Evolutionary conservation across 1,140 invertebrate species (phyloP), one percentile per base, ranked within the genome.

Genomic region (Pararge aegeria): DNA sequence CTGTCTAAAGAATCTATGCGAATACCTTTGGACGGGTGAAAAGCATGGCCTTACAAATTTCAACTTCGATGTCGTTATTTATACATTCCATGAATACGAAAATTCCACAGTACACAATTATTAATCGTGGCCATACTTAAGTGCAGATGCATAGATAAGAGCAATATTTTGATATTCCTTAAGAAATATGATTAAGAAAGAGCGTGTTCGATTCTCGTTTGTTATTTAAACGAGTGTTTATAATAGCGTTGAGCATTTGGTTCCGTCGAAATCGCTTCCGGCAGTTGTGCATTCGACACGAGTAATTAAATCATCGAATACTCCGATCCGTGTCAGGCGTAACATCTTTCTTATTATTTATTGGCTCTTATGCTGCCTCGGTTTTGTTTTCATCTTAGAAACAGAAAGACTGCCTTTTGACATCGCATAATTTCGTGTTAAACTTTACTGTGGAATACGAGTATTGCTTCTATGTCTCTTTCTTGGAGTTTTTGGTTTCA

Each of bases 201-300:
- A 49, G 46, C 55, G 30, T 48, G 46, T 49, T 49, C 44, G 16
- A 24, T 37, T 20, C 42, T 37, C 58, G 50, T 61, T 61, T 54
- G 58, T 49, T 48, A 61, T 29, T 54, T 48, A 61, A 60, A 61
- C 58, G 54, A 56, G 24, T 51, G 54, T 62, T 56, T 62, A 56
- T 56, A 51, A 55, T 21, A 51, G 16, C 54, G 42, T 40, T 50
- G 52, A 56, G 50, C 54, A 56, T 62, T 62, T 62, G 49, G 54
- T 62, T 62, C 48, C 54, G 46, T 62, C 58, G 60, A 62, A 38
- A 62, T 62, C 46, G 54, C 27, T 52, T 62, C 60, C 60, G 60
- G 60, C 60, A 62, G 60, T 62, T 62, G 60, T 52, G 53, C 53
- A 56, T 62, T 62, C 60, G 60, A 62, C 54, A 52, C 54, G 53